Conservation (phyloP, 2,797 vertebrate genomes). For the Lepus oiostolus region DNA sequence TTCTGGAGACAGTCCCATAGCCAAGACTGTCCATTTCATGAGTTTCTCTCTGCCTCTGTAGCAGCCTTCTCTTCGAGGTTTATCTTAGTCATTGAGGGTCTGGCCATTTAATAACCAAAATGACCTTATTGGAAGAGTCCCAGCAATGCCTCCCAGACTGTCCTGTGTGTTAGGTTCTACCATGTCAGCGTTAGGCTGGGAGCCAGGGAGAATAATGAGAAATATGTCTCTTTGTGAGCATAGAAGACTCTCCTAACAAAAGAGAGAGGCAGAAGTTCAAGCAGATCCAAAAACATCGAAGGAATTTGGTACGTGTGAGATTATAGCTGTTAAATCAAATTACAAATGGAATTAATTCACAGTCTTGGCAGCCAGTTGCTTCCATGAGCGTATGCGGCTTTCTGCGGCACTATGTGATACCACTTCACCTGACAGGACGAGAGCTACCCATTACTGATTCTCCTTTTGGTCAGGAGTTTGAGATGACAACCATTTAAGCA, state of each 20-base stretch:
- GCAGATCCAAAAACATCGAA: not conserved
- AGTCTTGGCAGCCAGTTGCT: not conserved
- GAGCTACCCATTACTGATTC: not conserved
- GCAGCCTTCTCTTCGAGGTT: conserved; percentile 1
- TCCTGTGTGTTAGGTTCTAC: not conserved
- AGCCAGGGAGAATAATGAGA: not conserved
- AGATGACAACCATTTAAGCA: not conserved
- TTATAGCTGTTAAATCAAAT: not conserved
- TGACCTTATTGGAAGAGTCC: not conserved
- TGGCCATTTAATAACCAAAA: not conserved
- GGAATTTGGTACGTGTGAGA: not conserved
- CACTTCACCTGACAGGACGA: not conserved
- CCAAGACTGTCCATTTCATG: not conserved
- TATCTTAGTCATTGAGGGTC: not conserved
- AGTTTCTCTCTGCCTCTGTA: not conserved
- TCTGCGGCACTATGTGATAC: not conserved
- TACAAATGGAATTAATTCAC: not conserved
- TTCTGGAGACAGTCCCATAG: not conserved
- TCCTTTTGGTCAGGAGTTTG: not conserved
- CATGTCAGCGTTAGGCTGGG: not conserved
- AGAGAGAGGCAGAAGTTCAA: not conserved
- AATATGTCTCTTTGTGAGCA: not conserved
- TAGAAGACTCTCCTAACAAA: not conserved
- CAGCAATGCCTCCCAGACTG: too few species aligned
- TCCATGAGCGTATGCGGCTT: not conserved